These are phyloP conservation scores for Willisornis vidua DNA, from an alignment of 2,113 vertebrate species.

Conservation along the genomic window DNA sequence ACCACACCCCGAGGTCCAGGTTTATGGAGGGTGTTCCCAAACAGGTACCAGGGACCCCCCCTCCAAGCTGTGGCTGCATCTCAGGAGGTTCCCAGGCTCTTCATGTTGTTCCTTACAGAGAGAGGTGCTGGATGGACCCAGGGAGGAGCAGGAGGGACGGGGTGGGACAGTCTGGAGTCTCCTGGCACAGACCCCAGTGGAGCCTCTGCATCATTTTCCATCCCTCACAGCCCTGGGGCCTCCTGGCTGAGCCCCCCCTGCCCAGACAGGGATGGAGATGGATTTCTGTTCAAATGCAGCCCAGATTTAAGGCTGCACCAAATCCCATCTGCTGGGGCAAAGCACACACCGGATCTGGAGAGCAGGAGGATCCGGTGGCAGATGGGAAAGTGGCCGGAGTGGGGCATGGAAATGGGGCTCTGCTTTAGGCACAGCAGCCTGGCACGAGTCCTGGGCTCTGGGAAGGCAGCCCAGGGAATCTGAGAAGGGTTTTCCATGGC, in stretches of 20 bases:
- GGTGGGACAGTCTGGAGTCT: neutral
- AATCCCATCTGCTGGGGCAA: neutral
- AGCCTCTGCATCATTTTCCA: neutral
- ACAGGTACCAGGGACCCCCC: neutral
- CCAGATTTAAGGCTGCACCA: neutral
- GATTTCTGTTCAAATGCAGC: fast-evolving
- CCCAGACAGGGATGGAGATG: fast-evolving
- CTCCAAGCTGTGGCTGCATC: neutral
- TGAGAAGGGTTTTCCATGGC: constrained; percentile 15
- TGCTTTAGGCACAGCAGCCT: neutral
- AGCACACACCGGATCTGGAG: fast-evolving
- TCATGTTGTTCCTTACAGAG: fast-evolving
- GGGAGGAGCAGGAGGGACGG: neutral
- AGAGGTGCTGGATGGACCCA: neutral
- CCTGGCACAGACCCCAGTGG: fast-evolving
- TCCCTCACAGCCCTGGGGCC: neutral
- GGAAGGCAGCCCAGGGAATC: neutral
- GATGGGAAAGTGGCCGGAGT: fast-evolving
- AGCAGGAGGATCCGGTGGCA: fast-evolving
- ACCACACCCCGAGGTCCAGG: fast-evolving
- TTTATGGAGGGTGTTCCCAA: neutral
- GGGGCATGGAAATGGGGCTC: neutral
- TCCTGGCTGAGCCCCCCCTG: neutral
- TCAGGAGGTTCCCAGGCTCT: neutral
- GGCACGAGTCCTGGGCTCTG: neutral